These are phyloP conservation scores for Pachypanchax playfairii DNA, from an alignment of 2,113 vertebrate genomes.

Conservation along the genomic window DNA sequence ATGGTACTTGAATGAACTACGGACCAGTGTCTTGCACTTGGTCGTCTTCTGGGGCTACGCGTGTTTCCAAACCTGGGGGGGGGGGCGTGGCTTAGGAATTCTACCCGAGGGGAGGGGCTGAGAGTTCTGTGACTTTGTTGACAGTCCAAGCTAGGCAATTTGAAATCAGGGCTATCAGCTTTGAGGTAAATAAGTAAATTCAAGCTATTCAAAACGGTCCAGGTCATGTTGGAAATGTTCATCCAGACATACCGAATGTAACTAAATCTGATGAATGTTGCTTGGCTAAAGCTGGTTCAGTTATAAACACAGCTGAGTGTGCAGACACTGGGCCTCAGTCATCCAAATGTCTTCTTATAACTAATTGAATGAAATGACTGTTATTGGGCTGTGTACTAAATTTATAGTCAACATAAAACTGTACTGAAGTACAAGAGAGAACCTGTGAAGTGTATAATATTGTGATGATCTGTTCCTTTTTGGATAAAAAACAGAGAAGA, in stretches of 20 bases:
- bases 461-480: slow-evolving; percentile 30
- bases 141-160: no score
- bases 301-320: background rate
- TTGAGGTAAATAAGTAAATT: no score
- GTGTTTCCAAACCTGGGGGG: no score
- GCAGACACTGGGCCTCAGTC: background rate
- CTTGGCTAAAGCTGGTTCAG: background rate
- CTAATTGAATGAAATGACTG: background rate
- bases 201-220: background rate
- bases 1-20: no score
- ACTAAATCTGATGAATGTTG: background rate
- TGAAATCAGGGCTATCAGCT: no score
- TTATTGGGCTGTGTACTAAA: slow-evolving; percentile 6
- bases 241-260: background rate
- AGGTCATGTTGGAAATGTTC: background rate
- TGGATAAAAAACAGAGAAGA: slow-evolving; percentile 54
- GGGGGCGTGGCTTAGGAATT: no score
- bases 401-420: slow-evolving; percentile 15
- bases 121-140: no score
- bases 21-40: no score
- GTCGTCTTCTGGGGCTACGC: no score
- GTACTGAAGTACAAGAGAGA: no score
- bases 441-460: slow-evolving; percentile 21
- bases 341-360: background rate
- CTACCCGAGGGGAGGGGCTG: no score